These are phyloP conservation scores for Chrysodeixis includens DNA, from an alignment of 2,888 invertebrate genomes.

Conservation along the genomic window DNA sequence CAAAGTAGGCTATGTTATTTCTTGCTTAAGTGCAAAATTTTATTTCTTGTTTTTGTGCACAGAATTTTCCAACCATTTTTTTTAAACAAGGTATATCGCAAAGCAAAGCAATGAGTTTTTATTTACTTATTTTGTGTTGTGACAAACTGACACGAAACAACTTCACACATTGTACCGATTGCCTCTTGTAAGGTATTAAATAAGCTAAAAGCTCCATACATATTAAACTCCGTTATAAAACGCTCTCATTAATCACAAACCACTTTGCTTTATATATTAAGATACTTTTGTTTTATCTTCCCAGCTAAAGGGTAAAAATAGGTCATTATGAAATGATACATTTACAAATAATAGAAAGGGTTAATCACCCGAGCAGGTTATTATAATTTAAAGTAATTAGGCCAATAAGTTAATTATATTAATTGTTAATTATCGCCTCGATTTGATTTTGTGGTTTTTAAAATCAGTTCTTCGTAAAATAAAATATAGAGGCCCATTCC, in stretches of 20 bases:
- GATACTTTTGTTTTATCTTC: conserved; percentile 1
- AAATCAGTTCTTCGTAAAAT: not conserved
- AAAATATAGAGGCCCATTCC: not conserved
- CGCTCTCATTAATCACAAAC: not conserved
- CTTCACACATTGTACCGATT: too few species aligned
- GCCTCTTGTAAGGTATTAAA: too few species aligned
- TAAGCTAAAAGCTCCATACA: not conserved
- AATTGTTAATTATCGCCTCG: not conserved
- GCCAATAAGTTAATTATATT: conserved; percentile 1
- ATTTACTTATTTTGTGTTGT: too few species aligned
- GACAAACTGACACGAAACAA: too few species aligned
- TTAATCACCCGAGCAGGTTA: not conserved
- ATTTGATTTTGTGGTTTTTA: not conserved
- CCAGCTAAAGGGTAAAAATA: not conserved
- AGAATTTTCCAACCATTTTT: too few species aligned
- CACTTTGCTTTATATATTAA: not conserved
- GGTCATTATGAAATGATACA: not conserved
- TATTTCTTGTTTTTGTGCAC: too few species aligned
- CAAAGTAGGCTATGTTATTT: too few species aligned
- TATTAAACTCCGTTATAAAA: not conserved
- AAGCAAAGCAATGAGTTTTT: too few species aligned
- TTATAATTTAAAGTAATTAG: conserved; percentile 1
- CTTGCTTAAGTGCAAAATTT: too few species aligned
- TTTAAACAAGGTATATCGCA: too few species aligned
- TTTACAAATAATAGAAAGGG: not conserved